A percentile compares a stretch with the other conserved stretches of the same genome.
Evolutionary conservation across 2,797 vertebrate species (phyloP).

Genomic region (Cyclopterus lumpus): DNA sequence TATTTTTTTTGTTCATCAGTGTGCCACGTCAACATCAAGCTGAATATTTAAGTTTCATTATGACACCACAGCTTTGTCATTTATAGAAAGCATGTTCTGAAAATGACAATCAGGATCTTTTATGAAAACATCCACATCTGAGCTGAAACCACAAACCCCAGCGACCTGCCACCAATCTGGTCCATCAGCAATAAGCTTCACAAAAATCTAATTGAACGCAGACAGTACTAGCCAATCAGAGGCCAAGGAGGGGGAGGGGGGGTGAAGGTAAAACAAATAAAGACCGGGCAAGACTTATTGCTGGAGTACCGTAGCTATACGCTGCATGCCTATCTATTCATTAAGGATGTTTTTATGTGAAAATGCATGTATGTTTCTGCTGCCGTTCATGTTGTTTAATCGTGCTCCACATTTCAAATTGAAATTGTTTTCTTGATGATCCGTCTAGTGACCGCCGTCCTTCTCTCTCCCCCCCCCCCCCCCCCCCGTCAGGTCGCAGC

Average conservation of each 20-base stretch:
- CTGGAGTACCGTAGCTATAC: not conserved
- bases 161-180: not conserved
- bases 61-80: not conserved
- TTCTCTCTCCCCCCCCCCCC: slow-evolving; percentile 8
- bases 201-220: too few species aligned
- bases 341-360: slow-evolving; percentile 1
- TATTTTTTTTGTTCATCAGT: not conserved
- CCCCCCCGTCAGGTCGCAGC: slow-evolving; percentile 85
- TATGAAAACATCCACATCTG: too few species aligned
- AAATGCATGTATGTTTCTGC: not conserved
- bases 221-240: not conserved
- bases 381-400: not conserved
- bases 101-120: too few species aligned
- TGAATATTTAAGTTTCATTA: not conserved
- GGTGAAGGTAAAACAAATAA: not conserved
- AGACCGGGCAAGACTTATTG: not conserved
- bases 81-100: not conserved
- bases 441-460: not conserved
- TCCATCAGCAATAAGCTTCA: not conserved
- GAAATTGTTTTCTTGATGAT: not conserved
- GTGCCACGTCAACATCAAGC: not conserved
- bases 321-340: not conserved
- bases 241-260: not conserved
- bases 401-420: slow-evolving; percentile 10
- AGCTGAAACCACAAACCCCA: too few species aligned